These are phyloP conservation scores for Ganaspis sp. DNA, from an alignment of 1,140 invertebrate genomes.

Conservation along the genomic window DNA sequence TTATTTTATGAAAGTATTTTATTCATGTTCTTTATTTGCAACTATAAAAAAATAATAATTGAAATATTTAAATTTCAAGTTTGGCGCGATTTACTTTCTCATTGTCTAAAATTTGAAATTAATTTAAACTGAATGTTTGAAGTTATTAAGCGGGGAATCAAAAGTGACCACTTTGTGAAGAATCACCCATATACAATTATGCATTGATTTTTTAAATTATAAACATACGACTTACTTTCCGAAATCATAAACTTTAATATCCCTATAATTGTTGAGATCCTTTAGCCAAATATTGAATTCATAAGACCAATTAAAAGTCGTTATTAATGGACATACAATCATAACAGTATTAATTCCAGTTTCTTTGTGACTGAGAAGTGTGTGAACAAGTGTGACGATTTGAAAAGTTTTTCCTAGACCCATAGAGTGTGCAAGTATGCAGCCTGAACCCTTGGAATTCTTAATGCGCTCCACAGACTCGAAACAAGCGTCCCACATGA, in stretches of 20 bases:
- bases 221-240: too few relatives aligned
- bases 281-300: conserved; percentile 93
- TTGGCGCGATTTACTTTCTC: neutral
- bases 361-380: conserved; percentile 83
- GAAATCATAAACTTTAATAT: too few relatives aligned
- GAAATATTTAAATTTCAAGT: too few relatives aligned
- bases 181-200: too few relatives aligned
- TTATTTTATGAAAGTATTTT: too few relatives aligned
- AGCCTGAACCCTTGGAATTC: conserved; percentile 85
- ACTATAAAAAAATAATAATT: too few relatives aligned
- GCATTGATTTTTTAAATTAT: too few relatives aligned
- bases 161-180: too few relatives aligned
- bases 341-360: conserved; percentile 85
- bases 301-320: conserved; percentile 95
- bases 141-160: too few relatives aligned
- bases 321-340: conserved; percentile 95
- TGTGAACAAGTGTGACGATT: conserved; percentile 92
- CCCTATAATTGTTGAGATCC: conserved; percentile 73
- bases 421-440: conserved; percentile 96
- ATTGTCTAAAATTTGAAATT: too few relatives aligned
- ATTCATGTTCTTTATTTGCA: too few relatives aligned
- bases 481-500: conserved; percentile 96
- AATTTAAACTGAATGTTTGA: too few relatives aligned
- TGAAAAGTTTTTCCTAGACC: conserved; percentile 85
- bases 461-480: conserved; percentile 89